Base-by-base conservation (phyloP, 2,113 vertebrate genomes). In the Bubo blakistoni region DNA sequence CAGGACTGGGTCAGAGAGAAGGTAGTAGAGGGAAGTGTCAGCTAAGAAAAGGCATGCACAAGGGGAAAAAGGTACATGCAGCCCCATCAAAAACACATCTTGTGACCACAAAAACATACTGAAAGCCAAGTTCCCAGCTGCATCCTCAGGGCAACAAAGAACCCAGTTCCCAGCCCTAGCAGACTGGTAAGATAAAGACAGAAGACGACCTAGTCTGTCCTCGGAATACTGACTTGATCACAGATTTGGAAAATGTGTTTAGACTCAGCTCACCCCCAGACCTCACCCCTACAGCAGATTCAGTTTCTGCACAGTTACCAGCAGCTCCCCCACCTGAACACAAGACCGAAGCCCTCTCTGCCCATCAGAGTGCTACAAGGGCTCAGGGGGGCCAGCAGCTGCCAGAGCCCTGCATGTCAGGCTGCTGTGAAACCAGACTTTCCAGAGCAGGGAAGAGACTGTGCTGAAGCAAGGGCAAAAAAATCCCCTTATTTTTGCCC, bases 71-170 rank as follows among this genome's bases (percentile, higher is more conserved):
- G 88, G 95, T 93, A 81, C 86, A 74, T 12, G 27, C 86, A 95
- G 58, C 40, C 94, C 89, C 92, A 78, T 94, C 88, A 96, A 81
- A 95, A 95, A 80, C 76, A 95, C 5, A 2, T 83, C 59, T 88
- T 79, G 57, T 91, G 87, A 96, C 93, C 81, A 92, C 92, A 89
- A 81, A 93, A 92, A 90, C 95, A 92, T 9, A 84, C 58, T 32
- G 22, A 85, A 76, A 96, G 94, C 81, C 87, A 96, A 96, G 90
- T 88, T 95, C 81, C 49, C 66, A 95, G 78, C 62, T 76, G 71
- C 74, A 93, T 92, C 87, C 90, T 76, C 29, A 10, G 85, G 90
- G 84, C 87, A 92, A 83, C n/a, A 71, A 90, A 65, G 63, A 91
- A 72, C 58, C 30, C 6, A 2, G 90, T 85, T 89, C 54, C 44